Evolutionary conservation across 2,888 invertebrate species (phyloP).

Genomic region (Chirona hameri): DNA sequence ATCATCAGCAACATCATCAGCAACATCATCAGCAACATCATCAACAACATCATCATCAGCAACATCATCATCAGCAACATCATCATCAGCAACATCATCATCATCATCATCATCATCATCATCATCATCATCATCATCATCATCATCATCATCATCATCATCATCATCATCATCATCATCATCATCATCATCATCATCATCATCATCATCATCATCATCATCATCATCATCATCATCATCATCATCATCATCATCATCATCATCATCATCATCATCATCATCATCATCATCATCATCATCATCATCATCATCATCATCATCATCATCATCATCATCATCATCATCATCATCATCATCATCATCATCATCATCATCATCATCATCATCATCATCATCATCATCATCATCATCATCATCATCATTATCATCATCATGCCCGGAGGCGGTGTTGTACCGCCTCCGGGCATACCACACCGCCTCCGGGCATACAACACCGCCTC

Average conservation of each 20-base stretch:
- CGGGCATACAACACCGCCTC: too few relatives aligned
- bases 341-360: slow-evolving; percentile 22
- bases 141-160: slow-evolving; percentile 30
- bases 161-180: slow-evolving; percentile 30
- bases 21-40: too few relatives aligned
- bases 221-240: slow-evolving; percentile 30
- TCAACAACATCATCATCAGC: too few relatives aligned
- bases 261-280: slow-evolving; percentile 30
- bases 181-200: slow-evolving; percentile 24
- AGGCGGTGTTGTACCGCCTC: too few relatives aligned
- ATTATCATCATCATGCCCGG: slow-evolving; percentile 22
- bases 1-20: too few relatives aligned
- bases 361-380: slow-evolving; percentile 24
- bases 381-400: slow-evolving; percentile 22
- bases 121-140: slow-evolving; percentile 29
- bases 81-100: too few relatives aligned
- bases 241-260: slow-evolving; percentile 30
- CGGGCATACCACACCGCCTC: too few relatives aligned
- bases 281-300: slow-evolving; percentile 27
- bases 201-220: slow-evolving; percentile 30
- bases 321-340: slow-evolving; percentile 26
- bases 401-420: slow-evolving; percentile 22
- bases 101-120: too few relatives aligned
- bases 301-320: slow-evolving; percentile 30
- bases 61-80: too few relatives aligned